A percentile compares a stretch with the other conserved stretches of the same genome.
phyloP scores from a whole-genome alignment of 1,140 invertebrate genomes.

The Penaeus chinensis region DNA sequence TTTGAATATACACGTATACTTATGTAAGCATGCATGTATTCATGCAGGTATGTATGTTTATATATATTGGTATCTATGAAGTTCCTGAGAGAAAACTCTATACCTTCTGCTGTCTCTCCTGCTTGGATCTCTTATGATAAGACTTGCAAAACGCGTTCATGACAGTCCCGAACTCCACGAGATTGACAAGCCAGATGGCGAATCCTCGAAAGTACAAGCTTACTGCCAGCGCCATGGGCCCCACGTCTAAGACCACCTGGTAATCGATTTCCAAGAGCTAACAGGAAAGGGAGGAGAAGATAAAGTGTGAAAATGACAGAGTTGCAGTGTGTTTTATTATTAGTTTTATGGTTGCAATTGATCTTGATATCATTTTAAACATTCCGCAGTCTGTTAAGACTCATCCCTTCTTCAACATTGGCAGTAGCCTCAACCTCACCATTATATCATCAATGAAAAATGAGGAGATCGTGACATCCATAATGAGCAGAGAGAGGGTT shows the following conservation, averaged over 20 bases:
- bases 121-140: conserved; percentile 44
- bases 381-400: too few species aligned
- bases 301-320: too few species aligned
- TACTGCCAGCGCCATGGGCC: conserved; percentile 8
- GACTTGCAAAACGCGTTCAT: conserved; percentile 51
- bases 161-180: conserved; percentile 29
- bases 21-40: too few species aligned
- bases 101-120: conserved; percentile 27
- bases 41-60: too few species aligned
- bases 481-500: conserved; percentile 19
- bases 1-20: too few species aligned
- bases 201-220: conserved; percentile 31
- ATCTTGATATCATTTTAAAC: too few species aligned
- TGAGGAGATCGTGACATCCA: conserved; percentile 22
- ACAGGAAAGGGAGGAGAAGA: too few species aligned
- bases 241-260: background rate
- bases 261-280: too few species aligned
- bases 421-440: conserved; percentile 3
- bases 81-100: background rate
- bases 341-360: too few species aligned
- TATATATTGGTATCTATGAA: too few species aligned
- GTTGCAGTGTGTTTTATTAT: too few species aligned
- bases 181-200: conserved; percentile 34
- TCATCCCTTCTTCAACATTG: too few species aligned
- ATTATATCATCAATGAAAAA: conserved; percentile 34